Conservation (phyloP, 2,888 invertebrate genomes). For the Nineta flava region DNA sequence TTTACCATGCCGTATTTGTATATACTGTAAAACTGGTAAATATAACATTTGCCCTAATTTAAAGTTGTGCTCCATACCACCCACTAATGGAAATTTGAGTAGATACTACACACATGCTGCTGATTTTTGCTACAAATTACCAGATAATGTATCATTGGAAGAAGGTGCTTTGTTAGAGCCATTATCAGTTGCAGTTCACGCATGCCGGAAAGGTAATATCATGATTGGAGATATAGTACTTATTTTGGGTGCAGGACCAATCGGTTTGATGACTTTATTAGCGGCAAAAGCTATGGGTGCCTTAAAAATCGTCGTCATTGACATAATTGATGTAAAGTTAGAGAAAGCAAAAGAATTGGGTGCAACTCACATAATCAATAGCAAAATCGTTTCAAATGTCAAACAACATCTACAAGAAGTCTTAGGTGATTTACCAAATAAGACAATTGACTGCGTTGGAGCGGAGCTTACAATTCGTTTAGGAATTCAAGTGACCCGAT, state of each 20-base stretch:
- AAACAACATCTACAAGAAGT: neutral
- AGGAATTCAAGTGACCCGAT: conserved; percentile 66
- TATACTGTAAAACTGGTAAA: conserved; percentile 69
- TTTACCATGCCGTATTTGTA: conserved; percentile 70
- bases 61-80: conserved; percentile 89
- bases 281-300: conserved; percentile 79
- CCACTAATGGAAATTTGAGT: conserved; percentile 74
- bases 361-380: conserved; percentile 37
- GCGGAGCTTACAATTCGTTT: conserved; percentile 60
- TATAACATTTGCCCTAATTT: conserved; percentile 87
- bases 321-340: conserved; percentile 50
- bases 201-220: conserved; percentile 71
- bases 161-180: conserved; percentile 93
- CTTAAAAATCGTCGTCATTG: conserved; percentile 52
- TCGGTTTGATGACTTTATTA: conserved; percentile 67
- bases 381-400: neutral
- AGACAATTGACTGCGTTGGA: conserved; percentile 80
- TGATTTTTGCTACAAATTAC: conserved; percentile 83
- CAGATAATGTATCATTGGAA: conserved; percentile 76
- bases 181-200: conserved; percentile 83
- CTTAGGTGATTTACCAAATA: conserved; percentile 37
- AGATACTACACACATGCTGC: conserved; percentile 81
- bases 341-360: conserved; percentile 46
- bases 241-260: conserved; percentile 75
- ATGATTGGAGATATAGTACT: conserved; percentile 53